Base-by-base conservation (phyloP, 2,797 vertebrate genomes). In the Sebastes miniatus region DNA sequence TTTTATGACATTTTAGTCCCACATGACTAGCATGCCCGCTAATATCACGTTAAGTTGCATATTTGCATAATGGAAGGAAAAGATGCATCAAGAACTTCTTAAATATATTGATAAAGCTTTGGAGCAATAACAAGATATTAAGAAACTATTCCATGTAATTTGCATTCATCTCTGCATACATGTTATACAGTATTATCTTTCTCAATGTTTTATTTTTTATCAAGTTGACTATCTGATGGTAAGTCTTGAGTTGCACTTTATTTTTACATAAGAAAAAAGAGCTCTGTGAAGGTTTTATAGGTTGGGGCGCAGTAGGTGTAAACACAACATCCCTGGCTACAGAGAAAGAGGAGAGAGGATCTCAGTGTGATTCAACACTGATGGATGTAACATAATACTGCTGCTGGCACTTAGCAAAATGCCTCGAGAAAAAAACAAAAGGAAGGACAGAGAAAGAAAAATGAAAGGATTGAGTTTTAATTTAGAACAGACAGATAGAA, bases 311-410 rank as follows among this genome's bases (percentile, higher is more conserved):
- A 71, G 61, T 27, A 62, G 29, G 36, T 31, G n/a, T 66, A 18
- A 10, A 34, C 10, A 64, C 64, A 66, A 71, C 36, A 36, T 64
- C 25, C 24, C 27, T 52, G 24, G 43, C 47, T 56, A 32, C 58
- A 59, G 76, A 69, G 27, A 8, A 20, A 59, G 76, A 69, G 27
- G 10, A 20, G 59, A 69, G 50, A 76, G 31, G 47, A 7, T 67
- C 50, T 81, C 59, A 75, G 65, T 39, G 77, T 72, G 81, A 79
- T 67, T 62, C 29, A 73, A 20, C 67, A 43, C 69, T 79, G 72
- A 85, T 81, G 27, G 70, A 79, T 86, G 71, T 54, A 73, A 76
- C 54, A 43, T 73, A 76, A 80, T 71, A 80, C 72, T 64, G 61
- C 54, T 2, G 11, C 61, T 85, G 52, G 69, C 75, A 78, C 50